Conservation (phyloP, 2,113 vertebrate species). For the Tachuris rubrigastra region DNA sequence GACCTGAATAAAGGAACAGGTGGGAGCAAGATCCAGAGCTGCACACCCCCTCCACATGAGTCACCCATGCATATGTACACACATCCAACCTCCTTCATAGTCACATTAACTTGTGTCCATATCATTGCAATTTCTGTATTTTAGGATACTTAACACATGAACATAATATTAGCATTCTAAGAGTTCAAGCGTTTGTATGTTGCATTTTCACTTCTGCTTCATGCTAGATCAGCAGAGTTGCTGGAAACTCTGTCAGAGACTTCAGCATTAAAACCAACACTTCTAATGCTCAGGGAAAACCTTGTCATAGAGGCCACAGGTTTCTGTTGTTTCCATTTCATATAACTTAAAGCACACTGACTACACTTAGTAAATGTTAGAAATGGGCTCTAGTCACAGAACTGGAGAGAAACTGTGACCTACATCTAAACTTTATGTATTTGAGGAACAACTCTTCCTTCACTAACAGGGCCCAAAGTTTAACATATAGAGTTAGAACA, state of each 20-base stretch:
- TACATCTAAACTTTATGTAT: not conserved
- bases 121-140: not conserved
- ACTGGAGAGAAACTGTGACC: not conserved
- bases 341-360: not conserved
- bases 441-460: not conserved
- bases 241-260: not conserved
- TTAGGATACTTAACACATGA: not conserved
- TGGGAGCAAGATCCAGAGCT: not conserved
- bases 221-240: not conserved
- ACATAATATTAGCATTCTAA: not conserved
- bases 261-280: not conserved
- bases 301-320: not conserved
- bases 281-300: not conserved
- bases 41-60: not conserved
- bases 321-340: slow-evolving; percentile 7
- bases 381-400: not conserved
- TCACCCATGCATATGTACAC: not conserved
- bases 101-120: not conserved
- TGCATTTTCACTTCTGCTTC: not conserved
- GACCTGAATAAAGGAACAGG: slow-evolving; percentile 10
- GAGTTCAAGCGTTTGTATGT: not conserved
- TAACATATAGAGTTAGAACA: not conserved
- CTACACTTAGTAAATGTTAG: not conserved
- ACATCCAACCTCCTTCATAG: not conserved
- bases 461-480: not conserved